These are phyloP conservation scores for Syrmaticus mikado DNA, from an alignment of 2,113 vertebrate species.

Conservation along the genomic window DNA sequence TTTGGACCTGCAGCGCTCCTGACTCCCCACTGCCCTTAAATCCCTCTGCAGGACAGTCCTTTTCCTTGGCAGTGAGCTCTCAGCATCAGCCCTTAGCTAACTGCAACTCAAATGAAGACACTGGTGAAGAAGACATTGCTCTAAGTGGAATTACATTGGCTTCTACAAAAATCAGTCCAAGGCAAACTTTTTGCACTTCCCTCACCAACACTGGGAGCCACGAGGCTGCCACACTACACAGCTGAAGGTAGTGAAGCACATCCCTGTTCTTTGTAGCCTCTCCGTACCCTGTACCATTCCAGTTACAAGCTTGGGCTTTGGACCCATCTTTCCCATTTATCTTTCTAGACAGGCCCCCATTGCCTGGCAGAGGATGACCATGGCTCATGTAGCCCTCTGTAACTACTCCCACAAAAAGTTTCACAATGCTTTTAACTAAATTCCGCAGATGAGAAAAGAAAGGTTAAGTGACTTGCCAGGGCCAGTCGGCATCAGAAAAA, in stretches of 20 bases:
- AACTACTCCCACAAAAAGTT: neutral
- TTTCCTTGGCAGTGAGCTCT: neutral
- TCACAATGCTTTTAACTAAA: neutral
- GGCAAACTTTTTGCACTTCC: neutral
- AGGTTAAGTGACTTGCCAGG: neutral
- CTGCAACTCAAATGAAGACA: neutral
- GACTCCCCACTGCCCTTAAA: neutral
- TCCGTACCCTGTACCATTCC: neutral
- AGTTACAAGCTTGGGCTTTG: neutral
- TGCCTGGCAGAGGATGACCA: neutral
- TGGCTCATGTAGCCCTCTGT: neutral
- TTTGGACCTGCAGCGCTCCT: rapidly evolving
- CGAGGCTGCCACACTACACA: neutral
- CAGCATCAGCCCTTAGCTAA: neutral
- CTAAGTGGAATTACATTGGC: neutral
- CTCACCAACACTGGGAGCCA: neutral
- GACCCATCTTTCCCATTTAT: neutral
- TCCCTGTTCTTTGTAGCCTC: neutral
- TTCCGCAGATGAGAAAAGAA: neutral
- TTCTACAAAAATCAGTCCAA: neutral
- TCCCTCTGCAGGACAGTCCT: neutral
- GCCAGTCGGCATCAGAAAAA: neutral
- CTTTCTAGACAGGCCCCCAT: neutral
- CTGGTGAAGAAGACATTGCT: neutral
- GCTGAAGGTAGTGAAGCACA: neutral